phyloP scores from a whole-genome alignment of 2,113 vertebrate genomes.

The Aplodontia rufa region DNA sequence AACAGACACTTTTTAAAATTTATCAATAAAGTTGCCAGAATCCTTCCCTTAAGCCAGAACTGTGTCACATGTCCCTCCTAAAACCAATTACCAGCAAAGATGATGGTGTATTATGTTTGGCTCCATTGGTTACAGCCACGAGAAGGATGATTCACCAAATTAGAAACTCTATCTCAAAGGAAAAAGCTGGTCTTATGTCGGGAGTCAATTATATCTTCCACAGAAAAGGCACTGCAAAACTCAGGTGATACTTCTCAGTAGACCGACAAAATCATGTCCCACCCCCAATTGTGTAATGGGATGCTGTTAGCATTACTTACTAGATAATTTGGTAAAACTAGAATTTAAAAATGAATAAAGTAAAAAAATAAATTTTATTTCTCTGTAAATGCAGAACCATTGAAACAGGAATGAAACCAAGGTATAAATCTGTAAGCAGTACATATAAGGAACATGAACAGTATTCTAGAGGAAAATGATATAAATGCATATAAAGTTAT shows the following conservation, averaged over 20 bases:
- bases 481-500: neutral
- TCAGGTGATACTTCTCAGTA: neutral
- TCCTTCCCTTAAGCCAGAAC: neutral
- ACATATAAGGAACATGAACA: neutral
- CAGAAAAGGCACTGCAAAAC: neutral
- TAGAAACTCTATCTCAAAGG: neutral
- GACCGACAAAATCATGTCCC: neutral
- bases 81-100: neutral
- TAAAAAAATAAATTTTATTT: neutral
- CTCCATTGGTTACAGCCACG: neutral
- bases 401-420: neutral
- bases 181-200: neutral
- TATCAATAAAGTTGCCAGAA: neutral
- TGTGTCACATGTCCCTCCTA: neutral
- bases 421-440: neutral
- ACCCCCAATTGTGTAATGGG: neutral
- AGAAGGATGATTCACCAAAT: neutral
- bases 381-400: neutral
- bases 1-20: neutral
- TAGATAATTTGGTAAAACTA: conserved; percentile 11
- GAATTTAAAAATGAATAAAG: neutral
- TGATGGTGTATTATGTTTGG: neutral
- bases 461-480: neutral
- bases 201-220: neutral
- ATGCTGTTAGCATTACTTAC: neutral